A percentile compares a stretch with the other conserved stretches of the same genome.
These are phyloP conservation scores for Gymnobelideus leadbeateri DNA, from an alignment of 2,113 vertebrate genomes.

Conservation along the genomic window DNA sequence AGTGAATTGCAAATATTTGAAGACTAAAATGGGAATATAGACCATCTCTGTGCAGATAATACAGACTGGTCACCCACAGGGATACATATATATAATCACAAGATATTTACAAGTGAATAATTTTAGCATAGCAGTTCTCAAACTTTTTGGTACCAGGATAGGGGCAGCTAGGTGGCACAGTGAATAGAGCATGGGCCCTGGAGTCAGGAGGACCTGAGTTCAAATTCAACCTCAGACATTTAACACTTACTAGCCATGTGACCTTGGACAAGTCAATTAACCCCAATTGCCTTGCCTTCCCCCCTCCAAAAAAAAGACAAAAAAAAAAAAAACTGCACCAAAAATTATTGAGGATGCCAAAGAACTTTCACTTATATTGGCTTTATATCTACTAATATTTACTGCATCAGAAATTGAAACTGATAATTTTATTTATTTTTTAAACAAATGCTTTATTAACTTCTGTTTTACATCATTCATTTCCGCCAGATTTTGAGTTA, in stretches of 20 bases:
- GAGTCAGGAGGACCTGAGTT: too few species aligned
- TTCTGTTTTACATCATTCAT: too few species aligned
- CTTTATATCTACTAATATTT: not conserved
- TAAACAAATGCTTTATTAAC: too few species aligned
- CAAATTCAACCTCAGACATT: too few species aligned
- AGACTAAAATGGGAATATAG: not conserved
- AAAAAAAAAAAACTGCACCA: too few species aligned
- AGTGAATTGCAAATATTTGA: not conserved
- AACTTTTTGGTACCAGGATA: not conserved
- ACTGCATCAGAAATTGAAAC: not conserved
- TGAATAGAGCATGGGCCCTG: too few species aligned
- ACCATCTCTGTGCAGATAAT: not conserved
- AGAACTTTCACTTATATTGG: not conserved
- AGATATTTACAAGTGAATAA: not conserved
- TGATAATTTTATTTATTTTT: not conserved
- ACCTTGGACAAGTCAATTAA: too few species aligned
- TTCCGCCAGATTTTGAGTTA: too few species aligned
- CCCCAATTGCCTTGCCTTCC: too few species aligned
- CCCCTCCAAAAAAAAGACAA: too few species aligned
- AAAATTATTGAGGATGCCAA: not conserved
- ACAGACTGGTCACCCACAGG: not conserved
- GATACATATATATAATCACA: not conserved
- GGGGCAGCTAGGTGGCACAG: too few species aligned
- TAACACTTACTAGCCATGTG: too few species aligned
- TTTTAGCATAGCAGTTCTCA: not conserved